A percentile compares a stretch with the other conserved stretches of the same genome.
These are phyloP conservation scores for Nemopilema nomurai DNA, from an alignment of 30 jellyfish, hydroid and myxozoan species.

Conservation along the genomic window DNA sequence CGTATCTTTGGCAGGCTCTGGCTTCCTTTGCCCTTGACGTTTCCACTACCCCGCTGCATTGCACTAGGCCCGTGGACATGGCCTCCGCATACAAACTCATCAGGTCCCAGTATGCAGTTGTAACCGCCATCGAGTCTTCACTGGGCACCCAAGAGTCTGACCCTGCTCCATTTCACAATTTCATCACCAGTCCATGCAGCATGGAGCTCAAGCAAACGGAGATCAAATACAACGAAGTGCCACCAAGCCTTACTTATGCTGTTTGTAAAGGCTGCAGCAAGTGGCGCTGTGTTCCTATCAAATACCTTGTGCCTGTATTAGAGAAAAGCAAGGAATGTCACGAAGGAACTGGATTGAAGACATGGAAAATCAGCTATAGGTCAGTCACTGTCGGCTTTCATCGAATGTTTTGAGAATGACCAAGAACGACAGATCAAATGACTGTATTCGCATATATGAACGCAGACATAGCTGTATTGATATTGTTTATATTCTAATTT, in stretches of 20 bases:
- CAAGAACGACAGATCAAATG: no score
- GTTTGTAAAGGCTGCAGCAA: conserved; percentile 5
- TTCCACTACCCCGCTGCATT: neutral
- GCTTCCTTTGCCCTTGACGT: neutral
- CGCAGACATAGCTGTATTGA: no score
- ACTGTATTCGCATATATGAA: neutral
- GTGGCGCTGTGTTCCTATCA: neutral
- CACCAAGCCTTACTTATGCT: conserved; percentile 14
- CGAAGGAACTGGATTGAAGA: conserved; percentile 1
- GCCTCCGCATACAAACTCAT: neutral
- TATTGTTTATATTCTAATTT: no score
- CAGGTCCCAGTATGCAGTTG: no score
- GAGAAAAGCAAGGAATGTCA: conserved; percentile 20
- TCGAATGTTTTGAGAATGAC: no score
- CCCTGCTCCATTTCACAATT: neutral
- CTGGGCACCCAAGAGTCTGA: neutral
- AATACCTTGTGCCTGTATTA: conserved; percentile 13
- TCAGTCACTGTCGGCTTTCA: conserved; percentile 1
- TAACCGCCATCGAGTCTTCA: no score
- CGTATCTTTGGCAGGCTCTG: neutral
- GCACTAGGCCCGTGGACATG: neutral
- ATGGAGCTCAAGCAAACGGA: conserved; percentile 14
- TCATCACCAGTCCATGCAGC: neutral
- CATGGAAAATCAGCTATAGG: neutral
- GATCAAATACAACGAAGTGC: neutral